Percentiles rank a stretch among this genome's conserved stretches.
These are phyloP conservation scores for Phoxinus dragarum DNA, from an alignment of 2,797 vertebrate species.

Conservation along the genomic window DNA sequence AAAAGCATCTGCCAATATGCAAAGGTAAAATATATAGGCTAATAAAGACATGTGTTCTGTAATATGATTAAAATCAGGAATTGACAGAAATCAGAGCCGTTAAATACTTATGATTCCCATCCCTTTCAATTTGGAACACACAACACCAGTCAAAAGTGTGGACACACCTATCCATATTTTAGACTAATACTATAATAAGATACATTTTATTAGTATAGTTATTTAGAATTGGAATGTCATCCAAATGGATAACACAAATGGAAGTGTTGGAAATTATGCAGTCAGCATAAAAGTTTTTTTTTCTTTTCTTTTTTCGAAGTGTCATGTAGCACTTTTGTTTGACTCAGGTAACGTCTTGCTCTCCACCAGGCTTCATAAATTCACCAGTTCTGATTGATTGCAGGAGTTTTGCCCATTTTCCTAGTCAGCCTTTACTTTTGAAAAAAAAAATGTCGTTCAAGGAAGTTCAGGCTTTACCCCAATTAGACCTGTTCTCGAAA, in stretches of 20 bases:
- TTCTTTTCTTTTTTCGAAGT: background rate
- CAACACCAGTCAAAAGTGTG: background rate
- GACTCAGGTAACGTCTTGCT: background rate
- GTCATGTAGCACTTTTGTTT: slow-evolving; percentile 10
- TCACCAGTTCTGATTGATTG: slow-evolving; percentile 22
- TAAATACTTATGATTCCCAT: background rate
- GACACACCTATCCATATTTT: background rate
- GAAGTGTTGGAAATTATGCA: background rate
- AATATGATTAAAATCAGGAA: background rate
- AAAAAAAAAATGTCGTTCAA: background rate
- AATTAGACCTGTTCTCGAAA: slow-evolving; percentile 40
- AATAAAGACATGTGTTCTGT: background rate
- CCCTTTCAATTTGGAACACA: background rate
- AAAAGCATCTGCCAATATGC: background rate
- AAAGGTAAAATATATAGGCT: background rate
- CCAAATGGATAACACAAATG: background rate
- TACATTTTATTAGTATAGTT: background rate
- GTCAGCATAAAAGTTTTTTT: background rate
- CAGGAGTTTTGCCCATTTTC: slow-evolving; percentile 31
- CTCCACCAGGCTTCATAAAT: slow-evolving; percentile 8
- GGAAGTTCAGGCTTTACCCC: slow-evolving; percentile 43
- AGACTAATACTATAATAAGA: background rate
- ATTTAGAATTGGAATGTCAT: background rate
- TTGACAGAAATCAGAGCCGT: background rate
- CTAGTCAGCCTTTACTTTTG: background rate